These are phyloP conservation scores for Aramus guarauna DNA, from an alignment of 2,113 vertebrate species.

Conservation along the genomic window DNA sequence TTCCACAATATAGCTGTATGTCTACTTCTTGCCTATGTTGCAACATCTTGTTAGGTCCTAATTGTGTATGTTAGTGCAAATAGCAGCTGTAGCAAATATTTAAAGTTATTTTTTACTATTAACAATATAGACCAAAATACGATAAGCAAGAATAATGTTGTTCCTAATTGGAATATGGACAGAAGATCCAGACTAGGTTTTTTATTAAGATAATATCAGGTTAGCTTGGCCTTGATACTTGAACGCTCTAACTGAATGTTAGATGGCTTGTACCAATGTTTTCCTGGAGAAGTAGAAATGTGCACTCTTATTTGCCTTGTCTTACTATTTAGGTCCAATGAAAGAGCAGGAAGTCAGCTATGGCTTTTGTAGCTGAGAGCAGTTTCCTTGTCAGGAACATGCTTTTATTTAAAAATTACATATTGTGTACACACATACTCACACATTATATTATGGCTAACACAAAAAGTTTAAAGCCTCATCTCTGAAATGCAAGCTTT, in stretches of 20 bases:
- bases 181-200: not conserved
- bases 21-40: not conserved
- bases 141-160: not conserved
- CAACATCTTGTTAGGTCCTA: not conserved
- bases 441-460: not conserved
- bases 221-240: not conserved
- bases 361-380: not conserved
- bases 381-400: not conserved
- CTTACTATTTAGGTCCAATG: not conserved
- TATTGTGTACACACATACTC: not conserved
- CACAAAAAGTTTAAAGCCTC: not conserved
- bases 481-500: not conserved
- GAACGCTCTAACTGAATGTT: not conserved
- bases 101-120: not conserved
- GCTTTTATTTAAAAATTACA: not conserved
- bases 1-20: not conserved
- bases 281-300: not conserved
- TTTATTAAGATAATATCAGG: not conserved
- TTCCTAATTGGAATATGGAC: not conserved
- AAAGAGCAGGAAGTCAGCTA: not conserved
- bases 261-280: not conserved
- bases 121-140: not conserved
- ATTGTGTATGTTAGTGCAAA: not conserved
- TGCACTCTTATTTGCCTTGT: not conserved
- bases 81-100: not conserved